phyloP scores from a whole-genome alignment of 2,888 invertebrate genomes.

The Temnothorax unifasciatus region DNA sequence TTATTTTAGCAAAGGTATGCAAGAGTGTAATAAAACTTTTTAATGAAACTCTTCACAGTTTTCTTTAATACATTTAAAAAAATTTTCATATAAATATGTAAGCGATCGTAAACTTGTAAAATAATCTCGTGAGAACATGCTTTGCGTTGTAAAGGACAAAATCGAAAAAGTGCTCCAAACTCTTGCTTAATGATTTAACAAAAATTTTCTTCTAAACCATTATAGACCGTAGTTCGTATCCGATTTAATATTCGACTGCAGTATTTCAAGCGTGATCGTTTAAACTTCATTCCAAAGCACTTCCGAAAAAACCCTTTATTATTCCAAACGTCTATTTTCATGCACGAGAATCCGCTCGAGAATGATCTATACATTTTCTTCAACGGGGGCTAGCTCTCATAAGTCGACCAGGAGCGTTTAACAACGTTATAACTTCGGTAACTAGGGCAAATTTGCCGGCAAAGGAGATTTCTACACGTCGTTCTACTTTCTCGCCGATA shows the following conservation, averaged over 20 bases:
- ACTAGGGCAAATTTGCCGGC: conserved; percentile 81
- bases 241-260: conserved; percentile 64
- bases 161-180: background rate
- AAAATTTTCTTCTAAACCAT: conserved; percentile 59
- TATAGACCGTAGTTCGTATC: conserved; percentile 41
- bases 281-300: conserved; percentile 52
- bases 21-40: conserved; percentile 33
- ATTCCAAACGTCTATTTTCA: conserved; percentile 68
- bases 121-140: background rate
- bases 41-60: conserved; percentile 27
- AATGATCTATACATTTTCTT: conserved; percentile 81
- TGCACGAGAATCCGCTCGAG: conserved; percentile 60
- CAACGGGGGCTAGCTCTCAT: conserved; percentile 66
- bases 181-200: conserved; percentile 26
- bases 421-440: conserved; percentile 80
- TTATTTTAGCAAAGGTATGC: conserved; percentile 38
- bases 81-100: conserved; percentile 16
- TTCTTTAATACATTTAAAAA: conserved; percentile 7
- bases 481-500: conserved; percentile 69
- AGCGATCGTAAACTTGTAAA: conserved; percentile 18
- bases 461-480: conserved; percentile 69
- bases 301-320: conserved; percentile 67
- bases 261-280: conserved; percentile 46
- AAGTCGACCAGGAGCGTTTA: conserved; percentile 78
- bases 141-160: background rate